Evolutionary conservation across 2,113 vertebrate genomes (phyloP), one percentile per base, ranked within the genome.

Genomic region (Antigone vipio): DNA sequence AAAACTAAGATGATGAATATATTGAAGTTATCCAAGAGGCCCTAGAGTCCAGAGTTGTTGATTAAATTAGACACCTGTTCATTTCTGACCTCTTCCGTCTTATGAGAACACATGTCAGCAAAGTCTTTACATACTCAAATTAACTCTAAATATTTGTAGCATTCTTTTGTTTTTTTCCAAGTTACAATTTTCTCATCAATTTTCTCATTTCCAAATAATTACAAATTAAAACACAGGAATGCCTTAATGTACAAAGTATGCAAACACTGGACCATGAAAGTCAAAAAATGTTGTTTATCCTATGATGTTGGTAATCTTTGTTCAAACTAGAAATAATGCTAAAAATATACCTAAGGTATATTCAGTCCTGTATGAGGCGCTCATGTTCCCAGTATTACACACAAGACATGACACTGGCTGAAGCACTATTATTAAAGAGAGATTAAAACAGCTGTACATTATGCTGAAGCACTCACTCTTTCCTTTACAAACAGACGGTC

Each of bases 391-490:
- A 95, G 91, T 81, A 81, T 97, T 97, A 97, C 94, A 95, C 94
- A 95, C 97, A 97, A 95, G 97, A 96, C 98, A 99, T 98, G 98
- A 98, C 98, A 98, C 97, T 96, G 97, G 97, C 98, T 97, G 96
- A 95, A 98, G 97, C 97, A 97, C 98, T 98, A 98, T 98, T 99
- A 99, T 99, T 99, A 99, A 99, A 98, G 98, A 98, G 98, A 99
- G 98, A 99, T 99, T 99, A 99, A 99, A 99, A 99, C 99, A 99
- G 99, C 99, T 99, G 99, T 99, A 99, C 98, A 98, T 98, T 98
- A 98, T 98, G 98, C 98, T 98, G 98, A 98, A 99, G 98, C 98
- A 98, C 97, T 98, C 98, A 98, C 98, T 98, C 98, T 98, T 98
- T 97, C 95, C 97, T 96, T 98, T 97, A 96, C 98, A 98, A 98